Evolutionary conservation across 2,888 invertebrate species (phyloP).

Genomic region (Thecophora atra): DNA sequence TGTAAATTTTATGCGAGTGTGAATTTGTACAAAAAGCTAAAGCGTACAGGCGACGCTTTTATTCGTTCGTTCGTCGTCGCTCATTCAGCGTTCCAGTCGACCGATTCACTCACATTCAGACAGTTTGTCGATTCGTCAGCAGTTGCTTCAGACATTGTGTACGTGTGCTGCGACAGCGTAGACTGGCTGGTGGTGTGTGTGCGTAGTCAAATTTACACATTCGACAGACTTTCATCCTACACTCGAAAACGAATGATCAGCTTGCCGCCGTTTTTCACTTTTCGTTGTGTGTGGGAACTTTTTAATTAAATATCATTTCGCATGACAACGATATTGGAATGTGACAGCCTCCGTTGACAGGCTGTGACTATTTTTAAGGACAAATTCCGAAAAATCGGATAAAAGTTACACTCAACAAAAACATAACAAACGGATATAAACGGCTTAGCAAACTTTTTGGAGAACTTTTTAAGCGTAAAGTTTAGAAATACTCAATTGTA

Average conservation of each 20-base stretch:
- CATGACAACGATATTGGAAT: constrained; percentile 8
- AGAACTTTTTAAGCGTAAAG: background rate
- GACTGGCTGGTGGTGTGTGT: background rate
- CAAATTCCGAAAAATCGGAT: background rate
- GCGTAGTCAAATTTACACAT: background rate
- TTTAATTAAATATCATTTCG: constrained; percentile 24
- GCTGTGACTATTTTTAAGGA: background rate
- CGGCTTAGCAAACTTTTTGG: background rate
- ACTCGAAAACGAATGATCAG: background rate
- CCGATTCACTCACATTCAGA: background rate
- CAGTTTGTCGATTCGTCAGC: background rate
- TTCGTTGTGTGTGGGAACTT: background rate
- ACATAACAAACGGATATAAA: background rate
- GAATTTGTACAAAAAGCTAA: background rate
- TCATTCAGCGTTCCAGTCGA: too few species aligned
- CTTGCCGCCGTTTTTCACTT: background rate
- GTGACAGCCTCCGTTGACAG: constrained; percentile 8
- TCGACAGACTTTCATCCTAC: background rate
- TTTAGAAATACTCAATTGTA: background rate
- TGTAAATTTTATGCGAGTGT: background rate
- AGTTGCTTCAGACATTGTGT: background rate
- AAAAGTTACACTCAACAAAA: background rate
- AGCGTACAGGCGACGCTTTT: background rate
- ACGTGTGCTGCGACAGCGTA: background rate
- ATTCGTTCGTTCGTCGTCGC: background rate